Evolutionary conservation across 2,797 vertebrate species (phyloP).

Genomic region (Sorex maritimensis): DNA sequence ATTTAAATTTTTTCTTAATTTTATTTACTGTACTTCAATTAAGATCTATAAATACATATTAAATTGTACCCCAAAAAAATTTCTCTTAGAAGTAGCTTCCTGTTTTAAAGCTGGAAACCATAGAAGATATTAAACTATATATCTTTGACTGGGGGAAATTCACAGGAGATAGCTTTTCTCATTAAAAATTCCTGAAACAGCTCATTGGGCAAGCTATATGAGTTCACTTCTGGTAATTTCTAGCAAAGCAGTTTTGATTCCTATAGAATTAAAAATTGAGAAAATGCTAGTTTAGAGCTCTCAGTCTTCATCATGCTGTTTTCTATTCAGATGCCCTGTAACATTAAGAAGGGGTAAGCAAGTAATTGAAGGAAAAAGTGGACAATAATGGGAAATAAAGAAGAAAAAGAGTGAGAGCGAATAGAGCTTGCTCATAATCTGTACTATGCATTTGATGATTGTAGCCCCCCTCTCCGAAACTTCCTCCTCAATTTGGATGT

Average conservation of each 20-base stretch:
- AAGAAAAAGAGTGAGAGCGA: background rate
- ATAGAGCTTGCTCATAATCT: background rate
- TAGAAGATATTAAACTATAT: slow-evolving; percentile 73
- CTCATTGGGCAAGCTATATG: slow-evolving; percentile 55
- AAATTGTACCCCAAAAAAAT: background rate
- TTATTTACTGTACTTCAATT: slow-evolving; percentile 67
- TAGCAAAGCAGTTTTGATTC: slow-evolving; percentile 17
- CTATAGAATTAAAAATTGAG: slow-evolving; percentile 53
- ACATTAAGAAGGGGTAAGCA: background rate
- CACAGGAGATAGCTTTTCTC: slow-evolving; percentile 51
- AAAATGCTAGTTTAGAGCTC: slow-evolving; percentile 32
- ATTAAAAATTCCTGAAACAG: slow-evolving; percentile 73
- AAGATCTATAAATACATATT: slow-evolving; percentile 39
- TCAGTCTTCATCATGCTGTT: background rate
- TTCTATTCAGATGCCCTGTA: background rate
- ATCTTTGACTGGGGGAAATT: slow-evolving; percentile 66
- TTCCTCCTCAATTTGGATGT: background rate
- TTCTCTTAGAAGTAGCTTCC: slow-evolving; percentile 53
- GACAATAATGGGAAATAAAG: background rate
- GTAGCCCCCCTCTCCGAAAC: no score
- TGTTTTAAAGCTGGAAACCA: slow-evolving; percentile 55
- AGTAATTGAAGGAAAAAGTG: background rate
- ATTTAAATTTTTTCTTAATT: slow-evolving; percentile 67
- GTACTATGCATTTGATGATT: background rate
- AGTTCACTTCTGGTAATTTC: slow-evolving; percentile 65